phyloP scores from a whole-genome alignment of 1,140 invertebrate species.

The Anastrepha ludens region DNA sequence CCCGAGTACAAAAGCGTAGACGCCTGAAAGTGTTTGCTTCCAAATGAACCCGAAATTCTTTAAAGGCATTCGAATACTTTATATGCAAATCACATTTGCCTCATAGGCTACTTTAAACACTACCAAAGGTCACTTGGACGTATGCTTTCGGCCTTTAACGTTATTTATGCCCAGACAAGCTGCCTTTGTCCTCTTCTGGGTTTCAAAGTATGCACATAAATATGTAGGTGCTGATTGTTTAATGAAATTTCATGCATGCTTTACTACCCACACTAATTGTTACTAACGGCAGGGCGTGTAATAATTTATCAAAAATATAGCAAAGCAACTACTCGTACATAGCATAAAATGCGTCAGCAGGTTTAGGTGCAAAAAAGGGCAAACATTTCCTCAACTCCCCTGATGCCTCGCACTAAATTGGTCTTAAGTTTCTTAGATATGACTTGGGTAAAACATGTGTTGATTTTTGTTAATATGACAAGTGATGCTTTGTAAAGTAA shows the following conservation, averaged over 20 bases:
- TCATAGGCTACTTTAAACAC: not conserved
- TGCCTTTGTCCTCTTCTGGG: not conserved
- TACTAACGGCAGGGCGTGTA: not conserved
- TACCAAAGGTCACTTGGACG: not conserved
- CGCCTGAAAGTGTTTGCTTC: not conserved
- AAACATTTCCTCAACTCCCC: not conserved
- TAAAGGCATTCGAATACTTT: not conserved
- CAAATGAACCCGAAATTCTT: not conserved
- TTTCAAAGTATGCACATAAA: not conserved
- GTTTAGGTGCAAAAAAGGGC: not conserved
- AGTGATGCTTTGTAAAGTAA: not conserved
- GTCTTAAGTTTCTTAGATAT: not conserved
- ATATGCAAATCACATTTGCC: not conserved
- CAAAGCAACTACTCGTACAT: not conserved
- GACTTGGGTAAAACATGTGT: not conserved
- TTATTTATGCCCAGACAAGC: not conserved
- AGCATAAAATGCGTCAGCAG: not conserved
- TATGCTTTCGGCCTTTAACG: not conserved
- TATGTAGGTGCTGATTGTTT: not conserved
- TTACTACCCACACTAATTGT: not conserved
- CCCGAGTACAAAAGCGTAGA: not conserved
- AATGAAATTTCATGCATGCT: slow-evolving; percentile 14
- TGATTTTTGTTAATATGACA: not conserved
- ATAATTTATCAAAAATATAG: slow-evolving; percentile 24
- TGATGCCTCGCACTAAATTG: not conserved